Percentiles rank a stretch among this genome's conserved stretches.
Evolutionary conservation across 2,888 invertebrate species (phyloP).

Genomic region (Tuta absoluta): DNA sequence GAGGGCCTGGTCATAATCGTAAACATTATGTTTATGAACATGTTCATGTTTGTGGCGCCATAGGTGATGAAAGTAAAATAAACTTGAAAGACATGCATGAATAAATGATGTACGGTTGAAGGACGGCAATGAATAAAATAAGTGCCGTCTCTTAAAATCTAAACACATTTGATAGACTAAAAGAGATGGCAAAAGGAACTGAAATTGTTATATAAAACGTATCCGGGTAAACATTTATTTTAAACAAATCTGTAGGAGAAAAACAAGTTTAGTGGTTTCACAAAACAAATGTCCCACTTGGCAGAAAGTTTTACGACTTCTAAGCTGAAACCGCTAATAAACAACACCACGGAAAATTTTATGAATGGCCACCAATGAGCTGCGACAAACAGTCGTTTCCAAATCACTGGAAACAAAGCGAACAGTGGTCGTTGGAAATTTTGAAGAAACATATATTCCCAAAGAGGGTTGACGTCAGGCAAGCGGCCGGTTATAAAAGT

Average conservation of each 20-base stretch:
- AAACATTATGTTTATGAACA: constrained; percentile 32
- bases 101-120: not conserved
- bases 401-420: not conserved
- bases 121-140: not conserved
- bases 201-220: too few relatives aligned
- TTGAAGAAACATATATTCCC: too few relatives aligned
- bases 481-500: too few relatives aligned
- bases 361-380: too few relatives aligned
- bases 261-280: not conserved
- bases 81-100: constrained; percentile 1
- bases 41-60: constrained; percentile 5
- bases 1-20: constrained; percentile 37
- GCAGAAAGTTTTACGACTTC: constrained; percentile 15
- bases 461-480: too few relatives aligned
- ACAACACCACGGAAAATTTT: not conserved
- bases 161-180: not conserved
- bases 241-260: not conserved
- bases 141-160: too few relatives aligned
- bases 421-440: too few relatives aligned
- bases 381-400: not conserved
- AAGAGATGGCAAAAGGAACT: not conserved
- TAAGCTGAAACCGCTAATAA: not conserved
- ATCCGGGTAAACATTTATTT: not conserved
- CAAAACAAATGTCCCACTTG: not conserved
- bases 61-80: constrained; percentile 19